These are phyloP conservation scores for Leptura quadrifasciata DNA, from an alignment of 2,888 invertebrate species.

Conservation along the genomic window DNA sequence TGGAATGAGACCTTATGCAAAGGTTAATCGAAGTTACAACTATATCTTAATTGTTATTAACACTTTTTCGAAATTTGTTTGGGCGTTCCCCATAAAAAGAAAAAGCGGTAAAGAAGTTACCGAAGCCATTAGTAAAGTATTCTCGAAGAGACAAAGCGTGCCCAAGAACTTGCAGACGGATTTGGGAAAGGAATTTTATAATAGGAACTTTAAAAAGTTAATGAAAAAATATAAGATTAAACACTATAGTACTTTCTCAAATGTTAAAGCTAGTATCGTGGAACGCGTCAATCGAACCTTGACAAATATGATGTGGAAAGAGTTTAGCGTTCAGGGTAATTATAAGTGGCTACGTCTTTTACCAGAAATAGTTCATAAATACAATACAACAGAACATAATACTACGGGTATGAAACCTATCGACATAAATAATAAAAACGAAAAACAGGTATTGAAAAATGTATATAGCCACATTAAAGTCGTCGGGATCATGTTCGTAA, in stretches of 20 bases:
- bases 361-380: conserved; percentile 35
- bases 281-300: conserved; percentile 48
- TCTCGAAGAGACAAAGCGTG: background rate
- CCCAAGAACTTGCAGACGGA: too few relatives aligned
- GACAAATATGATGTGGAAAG: conserved; percentile 50
- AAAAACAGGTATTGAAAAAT: conserved; percentile 33
- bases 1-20: conserved; percentile 64
- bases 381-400: conserved; percentile 39
- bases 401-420: conserved; percentile 33
- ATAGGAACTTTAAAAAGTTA: conserved; percentile 33
- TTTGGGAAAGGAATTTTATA: conserved; percentile 46
- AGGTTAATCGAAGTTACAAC: conserved; percentile 61
- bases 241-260: conserved; percentile 39
- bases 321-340: conserved; percentile 58
- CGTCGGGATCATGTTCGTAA: conserved; percentile 59
- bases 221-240: conserved; percentile 46
- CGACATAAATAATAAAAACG: conserved; percentile 31
- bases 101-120: conserved; percentile 8
- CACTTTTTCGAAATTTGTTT: conserved; percentile 57
- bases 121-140: conserved; percentile 44
- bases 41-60: conserved; percentile 66
- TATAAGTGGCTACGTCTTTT: conserved; percentile 53
- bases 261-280: conserved; percentile 12
- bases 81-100: conserved; percentile 3
- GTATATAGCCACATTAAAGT: conserved; percentile 41